Base-by-base conservation (phyloP, 2,888 invertebrate species). In the Orthonevra nobilis region DNA sequence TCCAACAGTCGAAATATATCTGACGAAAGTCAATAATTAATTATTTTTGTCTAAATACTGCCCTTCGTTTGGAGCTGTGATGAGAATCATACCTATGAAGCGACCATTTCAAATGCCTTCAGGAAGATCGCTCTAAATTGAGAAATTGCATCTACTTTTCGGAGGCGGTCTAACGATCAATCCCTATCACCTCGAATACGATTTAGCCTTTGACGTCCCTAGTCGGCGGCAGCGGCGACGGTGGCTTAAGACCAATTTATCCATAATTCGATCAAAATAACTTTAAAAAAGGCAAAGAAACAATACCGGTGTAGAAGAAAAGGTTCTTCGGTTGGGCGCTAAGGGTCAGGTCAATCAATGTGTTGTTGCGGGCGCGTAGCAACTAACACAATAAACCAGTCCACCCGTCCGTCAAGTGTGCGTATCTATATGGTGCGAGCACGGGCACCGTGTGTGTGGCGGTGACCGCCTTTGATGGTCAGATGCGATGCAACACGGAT, bases 231-330 rank as follows among this genome's bases (percentile, higher is more conserved):
- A 19, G 36, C 32, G 40, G 15, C 15, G 44, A 52, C 68, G 26
- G 46, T 46, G 20, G 54, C 63, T 42, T 63, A 63, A 52, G 30
- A 63, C 56, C 58, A 64, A 70, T 70, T 69, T 52, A 63, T 64
- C 63, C 75, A 58, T 77, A 77, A 77, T 64, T 77, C 75, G 63
- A 77, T 77, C 75, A 70, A 77, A 77, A 77, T 77, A 77, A 70
- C 58, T 44, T 77, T 63, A 32, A 34, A 6, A 32, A 34, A 20
- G 42, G 10, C 44, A 34, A 26, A 17, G 60, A 70, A 70, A 75
- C 69, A 63, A 69, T 68, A 69, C 61, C 20, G 56, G 40, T 54
- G 46, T 30, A 32, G 23, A 20, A 46, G 52, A 52, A 52, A 60
- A 42, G 50, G 48, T 28, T 64, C 64, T 56, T 34, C 56, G 44